Evolutionary conservation across 2,797 vertebrate genomes (phyloP).

Genomic region (Lutjanus campechanus): DNA sequence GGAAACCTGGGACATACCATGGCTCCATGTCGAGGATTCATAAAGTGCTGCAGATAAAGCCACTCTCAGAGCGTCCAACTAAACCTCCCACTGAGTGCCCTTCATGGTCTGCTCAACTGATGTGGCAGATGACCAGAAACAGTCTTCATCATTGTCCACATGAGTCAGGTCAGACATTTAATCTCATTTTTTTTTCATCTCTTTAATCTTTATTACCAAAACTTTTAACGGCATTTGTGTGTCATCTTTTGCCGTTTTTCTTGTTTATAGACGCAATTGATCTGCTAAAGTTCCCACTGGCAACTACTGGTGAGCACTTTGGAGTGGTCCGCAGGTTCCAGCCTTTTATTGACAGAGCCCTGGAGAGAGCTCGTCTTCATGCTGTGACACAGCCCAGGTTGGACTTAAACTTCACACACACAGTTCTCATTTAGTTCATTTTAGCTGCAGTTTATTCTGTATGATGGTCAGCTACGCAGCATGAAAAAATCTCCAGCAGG

Average conservation of each 20-base stretch:
- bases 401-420: constrained; percentile 45
- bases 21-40: constrained; percentile 83
- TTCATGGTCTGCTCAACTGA: constrained; percentile 89
- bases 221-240: constrained; percentile 43
- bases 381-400: constrained; percentile 89
- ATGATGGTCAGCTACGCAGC: constrained; percentile 38
- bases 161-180: constrained; percentile 88
- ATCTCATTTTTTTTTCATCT: constrained; percentile 16
- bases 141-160: constrained; percentile 85
- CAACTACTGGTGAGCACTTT: constrained; percentile 89
- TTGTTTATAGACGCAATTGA: constrained; percentile 82
- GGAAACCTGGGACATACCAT: constrained; percentile 72
- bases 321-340: constrained; percentile 90
- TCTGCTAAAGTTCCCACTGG: constrained; percentile 89
- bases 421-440: constrained; percentile 28
- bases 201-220: neutral
- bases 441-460: constrained; percentile 16
- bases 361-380: constrained; percentile 86
- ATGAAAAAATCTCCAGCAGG: constrained; percentile 17
- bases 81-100: constrained; percentile 87
- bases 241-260: constrained; percentile 21
- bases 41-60: constrained; percentile 84
- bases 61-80: constrained; percentile 84
- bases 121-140: constrained; percentile 86
- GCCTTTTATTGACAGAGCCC: constrained; percentile 87